These are phyloP conservation scores for Mimas tiliae DNA, from an alignment of 2,888 invertebrate genomes.

Conservation along the genomic window DNA sequence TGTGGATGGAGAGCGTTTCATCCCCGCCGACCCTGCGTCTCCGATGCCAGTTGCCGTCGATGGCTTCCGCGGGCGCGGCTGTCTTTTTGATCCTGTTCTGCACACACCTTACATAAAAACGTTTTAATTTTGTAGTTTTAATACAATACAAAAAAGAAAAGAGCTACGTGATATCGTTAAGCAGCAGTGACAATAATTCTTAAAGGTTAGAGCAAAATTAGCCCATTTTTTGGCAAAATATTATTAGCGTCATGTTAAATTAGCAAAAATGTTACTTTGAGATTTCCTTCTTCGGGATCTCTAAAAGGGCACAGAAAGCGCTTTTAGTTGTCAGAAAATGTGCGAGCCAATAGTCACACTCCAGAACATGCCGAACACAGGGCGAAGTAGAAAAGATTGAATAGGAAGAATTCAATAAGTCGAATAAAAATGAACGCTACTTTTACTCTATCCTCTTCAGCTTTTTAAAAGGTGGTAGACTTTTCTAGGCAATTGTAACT, in stretches of 20 bases:
- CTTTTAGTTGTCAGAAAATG: too few species aligned
- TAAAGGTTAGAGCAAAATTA: not conserved
- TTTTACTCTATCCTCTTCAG: not conserved
- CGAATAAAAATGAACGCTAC: too few species aligned
- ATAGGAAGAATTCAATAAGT: too few species aligned
- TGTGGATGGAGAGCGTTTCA: conserved; percentile 73
- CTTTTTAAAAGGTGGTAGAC: too few species aligned
- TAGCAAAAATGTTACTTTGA: too few species aligned
- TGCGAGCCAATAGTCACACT: too few species aligned
- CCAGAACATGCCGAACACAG: too few species aligned
- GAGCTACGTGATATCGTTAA: not conserved
- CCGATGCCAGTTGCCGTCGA: conserved; percentile 66
- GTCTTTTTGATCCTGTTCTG: conserved; percentile 79
- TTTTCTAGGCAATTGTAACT: too few species aligned
- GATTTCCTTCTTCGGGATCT: too few species aligned
- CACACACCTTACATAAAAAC: conserved; percentile 67
- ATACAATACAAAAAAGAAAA: not conserved
- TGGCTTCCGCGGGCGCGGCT: conserved; percentile 76
- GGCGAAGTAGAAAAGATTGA: too few species aligned
- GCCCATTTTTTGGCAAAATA: not conserved
- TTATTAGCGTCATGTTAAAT: too few species aligned
- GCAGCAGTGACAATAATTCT: not conserved
- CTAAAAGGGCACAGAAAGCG: too few species aligned
- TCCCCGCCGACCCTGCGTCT: conserved; percentile 53
- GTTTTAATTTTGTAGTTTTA: not conserved